Evolutionary conservation across 2,797 vertebrate genomes (phyloP).

Genomic region (Apogon hyalosoma): DNA sequence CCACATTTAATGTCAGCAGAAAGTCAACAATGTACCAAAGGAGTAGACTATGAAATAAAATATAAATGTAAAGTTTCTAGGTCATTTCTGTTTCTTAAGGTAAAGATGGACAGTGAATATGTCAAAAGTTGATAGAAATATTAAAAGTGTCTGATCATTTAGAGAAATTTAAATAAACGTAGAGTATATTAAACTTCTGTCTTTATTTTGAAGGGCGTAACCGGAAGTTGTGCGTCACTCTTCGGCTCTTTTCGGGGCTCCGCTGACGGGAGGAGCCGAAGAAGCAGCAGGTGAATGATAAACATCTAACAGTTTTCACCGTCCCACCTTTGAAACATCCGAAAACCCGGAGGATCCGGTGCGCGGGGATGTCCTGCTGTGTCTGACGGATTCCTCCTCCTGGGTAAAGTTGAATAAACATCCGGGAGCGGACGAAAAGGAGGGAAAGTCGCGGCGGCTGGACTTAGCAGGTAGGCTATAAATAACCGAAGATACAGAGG

Average conservation of each 20-base stretch:
- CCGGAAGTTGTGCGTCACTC: slow-evolving; percentile 5
- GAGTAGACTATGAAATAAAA: too few species aligned
- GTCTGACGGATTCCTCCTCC: background rate
- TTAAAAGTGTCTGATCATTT: too few species aligned
- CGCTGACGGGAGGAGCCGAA: slow-evolving; percentile 54
- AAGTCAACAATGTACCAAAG: too few species aligned
- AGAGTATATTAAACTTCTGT: background rate
- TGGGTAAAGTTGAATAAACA: background rate
- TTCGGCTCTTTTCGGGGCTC: slow-evolving; percentile 14
- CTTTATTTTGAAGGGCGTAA: slow-evolving; percentile 50
- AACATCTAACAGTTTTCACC: slow-evolving; percentile 1
- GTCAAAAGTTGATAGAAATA: too few species aligned
- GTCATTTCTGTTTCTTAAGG: too few species aligned
- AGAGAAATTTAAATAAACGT: too few species aligned
- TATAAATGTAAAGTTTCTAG: too few species aligned
- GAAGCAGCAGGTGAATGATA: slow-evolving; percentile 74
- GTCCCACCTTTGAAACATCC: slow-evolving; percentile 20
- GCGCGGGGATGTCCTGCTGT: slow-evolving; percentile 10
- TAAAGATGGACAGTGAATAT: too few species aligned
- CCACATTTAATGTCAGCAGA: too few species aligned
- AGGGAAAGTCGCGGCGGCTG: slow-evolving; percentile 37
- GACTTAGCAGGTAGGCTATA: slow-evolving; percentile 77
- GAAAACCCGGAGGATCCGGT: background rate
- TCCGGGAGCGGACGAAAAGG: slow-evolving; percentile 19
- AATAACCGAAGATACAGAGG: slow-evolving; percentile 54